phyloP scores from a whole-genome alignment of 2,797 vertebrate genomes.

The Protonibea diacanthus region DNA sequence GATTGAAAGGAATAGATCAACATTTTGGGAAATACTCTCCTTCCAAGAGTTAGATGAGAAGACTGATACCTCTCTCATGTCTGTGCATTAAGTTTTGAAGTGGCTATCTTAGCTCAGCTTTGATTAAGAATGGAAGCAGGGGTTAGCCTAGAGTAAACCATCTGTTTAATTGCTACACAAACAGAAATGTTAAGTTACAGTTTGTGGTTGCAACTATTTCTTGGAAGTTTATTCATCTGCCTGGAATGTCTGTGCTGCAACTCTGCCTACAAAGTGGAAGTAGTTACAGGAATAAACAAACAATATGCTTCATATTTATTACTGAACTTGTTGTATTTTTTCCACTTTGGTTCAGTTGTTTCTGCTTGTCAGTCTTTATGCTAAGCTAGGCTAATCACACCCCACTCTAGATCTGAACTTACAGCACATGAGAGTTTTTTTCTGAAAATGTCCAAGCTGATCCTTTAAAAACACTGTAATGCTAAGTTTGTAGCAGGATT shows the following conservation, averaged over 20 bases:
- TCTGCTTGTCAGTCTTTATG: neutral
- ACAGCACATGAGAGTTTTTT: too few relatives aligned
- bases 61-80: neutral
- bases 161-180: neutral
- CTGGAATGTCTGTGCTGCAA: neutral
- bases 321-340: neutral
- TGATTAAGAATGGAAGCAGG: neutral
- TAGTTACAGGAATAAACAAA: too few relatives aligned
- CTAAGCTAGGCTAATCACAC: neutral
- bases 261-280: neutral
- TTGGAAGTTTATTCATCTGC: neutral
- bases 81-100: neutral
- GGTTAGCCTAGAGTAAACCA: neutral
- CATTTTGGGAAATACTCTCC: neutral
- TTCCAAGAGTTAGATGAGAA: neutral
- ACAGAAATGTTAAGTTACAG: neutral
- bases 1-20: constrained; percentile 2
- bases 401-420: neutral
- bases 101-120: neutral
- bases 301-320: neutral
- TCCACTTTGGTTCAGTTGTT: neutral
- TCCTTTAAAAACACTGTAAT: too few relatives aligned
- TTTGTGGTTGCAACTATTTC: neutral
- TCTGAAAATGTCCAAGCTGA: too few relatives aligned
- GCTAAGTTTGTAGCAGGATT: too few relatives aligned